Evolutionary conservation across 2,888 invertebrate genomes (phyloP), one percentile per base, ranked within the genome.

Genomic region (Tiliacea aurago): DNA sequence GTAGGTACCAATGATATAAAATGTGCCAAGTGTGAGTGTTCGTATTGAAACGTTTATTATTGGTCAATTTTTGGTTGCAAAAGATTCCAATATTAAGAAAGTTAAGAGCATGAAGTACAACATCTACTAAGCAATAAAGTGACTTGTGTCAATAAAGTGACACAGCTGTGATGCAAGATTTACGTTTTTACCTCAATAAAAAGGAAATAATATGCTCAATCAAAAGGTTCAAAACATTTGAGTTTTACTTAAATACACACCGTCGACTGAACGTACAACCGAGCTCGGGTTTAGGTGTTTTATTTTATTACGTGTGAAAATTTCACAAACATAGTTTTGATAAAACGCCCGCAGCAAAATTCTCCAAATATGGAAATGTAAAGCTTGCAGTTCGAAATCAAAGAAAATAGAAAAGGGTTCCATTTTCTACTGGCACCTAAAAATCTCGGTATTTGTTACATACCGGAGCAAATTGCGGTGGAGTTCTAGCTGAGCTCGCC

Each of bases 401-500:
- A 43, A 28, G 47, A 75, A 53, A 76, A 76, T 33, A 23, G 13
- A 81, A 58, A 43, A 62, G 13, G 10, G 11, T 37, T 62, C 10
- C 15, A 10, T 43, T 68, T 49, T 53, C 47, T 51, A 45, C 15
- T 20, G 28, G 2, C 20, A 28, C 43, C n/a, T 53, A n/a, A 69
- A 62, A 80, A 73, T 67, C 53, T 69, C 56, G 18, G 55, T 43
- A 41, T 67, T 56, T 71, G 49, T 61, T 64, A 58, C 45, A 65
- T 69, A 37, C 37, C n/a, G 47, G n/a, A 49, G 43, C 9, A 72
- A 66, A 72, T 78, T 78, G 72, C 72, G 64, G 53, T 23, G 45
- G 20, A 70, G 53, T 74, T 78, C 70, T 63, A 79, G 69, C 37
- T 0, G 45, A 70, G 66, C 47, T 73, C 68, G 43, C 41, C 45